A percentile compares a stretch with the other conserved stretches of the same genome.
Evolutionary conservation across 2,797 vertebrate species (phyloP).

Genomic region (Pelobates cultripes): DNA sequence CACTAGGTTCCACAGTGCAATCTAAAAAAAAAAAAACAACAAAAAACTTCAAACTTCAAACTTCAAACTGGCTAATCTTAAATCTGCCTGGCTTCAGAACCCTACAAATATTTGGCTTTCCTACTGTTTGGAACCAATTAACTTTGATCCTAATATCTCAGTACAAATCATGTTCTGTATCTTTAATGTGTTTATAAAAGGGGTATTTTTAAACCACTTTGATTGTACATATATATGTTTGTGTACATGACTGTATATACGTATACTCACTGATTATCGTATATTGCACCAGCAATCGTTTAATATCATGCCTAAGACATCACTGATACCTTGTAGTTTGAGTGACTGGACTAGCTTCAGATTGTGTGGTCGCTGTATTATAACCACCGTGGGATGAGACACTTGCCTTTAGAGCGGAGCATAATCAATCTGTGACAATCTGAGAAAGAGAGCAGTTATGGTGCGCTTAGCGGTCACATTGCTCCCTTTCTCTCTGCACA

Average conservation of each 20-base stretch:
- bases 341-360: not conserved
- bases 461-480: not conserved
- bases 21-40: too few species aligned
- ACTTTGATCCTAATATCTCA: too few species aligned
- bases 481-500: conserved; percentile 13
- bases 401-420: conserved; percentile 7
- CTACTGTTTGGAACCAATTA: too few species aligned
- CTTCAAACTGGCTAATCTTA: too few species aligned
- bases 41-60: too few species aligned
- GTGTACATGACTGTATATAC: conserved; percentile 27
- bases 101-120: too few species aligned
- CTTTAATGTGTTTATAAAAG: conserved; percentile 1
- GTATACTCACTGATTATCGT: not conserved
- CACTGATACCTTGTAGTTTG: not conserved
- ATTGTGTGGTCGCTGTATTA: conserved; percentile 13
- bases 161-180: not conserved
- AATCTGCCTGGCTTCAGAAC: too few species aligned
- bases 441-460: conserved; percentile 3
- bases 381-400: not conserved
- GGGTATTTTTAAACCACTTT: not conserved
- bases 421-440: conserved; percentile 50
- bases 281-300: conserved; percentile 36
- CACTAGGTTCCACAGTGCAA: too few species aligned
- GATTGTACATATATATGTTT: conserved; percentile 26
- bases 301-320: conserved; percentile 10